Percentiles rank a stretch among this genome's conserved stretches.
These are phyloP conservation scores for Chloroclysta siterata DNA, from an alignment of 2,888 invertebrate genomes.

Conservation along the genomic window DNA sequence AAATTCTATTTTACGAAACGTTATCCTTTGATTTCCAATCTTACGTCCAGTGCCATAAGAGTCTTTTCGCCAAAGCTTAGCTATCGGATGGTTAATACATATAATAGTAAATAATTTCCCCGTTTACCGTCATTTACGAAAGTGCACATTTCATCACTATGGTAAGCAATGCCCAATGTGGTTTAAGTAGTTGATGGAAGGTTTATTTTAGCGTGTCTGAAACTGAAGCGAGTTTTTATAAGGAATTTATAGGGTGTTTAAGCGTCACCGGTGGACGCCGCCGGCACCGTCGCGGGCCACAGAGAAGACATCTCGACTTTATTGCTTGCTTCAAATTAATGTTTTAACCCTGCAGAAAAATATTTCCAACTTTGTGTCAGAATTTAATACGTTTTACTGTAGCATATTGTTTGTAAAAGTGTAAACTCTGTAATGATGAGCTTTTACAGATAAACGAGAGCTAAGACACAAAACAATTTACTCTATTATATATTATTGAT, in stretches of 20 bases:
- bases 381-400: conserved; percentile 77
- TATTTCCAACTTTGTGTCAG: conserved; percentile 77
- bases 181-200: conserved; percentile 58
- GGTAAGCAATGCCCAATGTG: conserved; percentile 48
- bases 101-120: conserved; percentile 80
- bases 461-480: no score
- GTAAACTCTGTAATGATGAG: background rate
- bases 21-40: conserved; percentile 52
- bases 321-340: conserved; percentile 83
- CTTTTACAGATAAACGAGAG: no score
- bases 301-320: conserved; percentile 78
- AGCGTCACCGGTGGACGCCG: conserved; percentile 57
- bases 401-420: conserved; percentile 16
- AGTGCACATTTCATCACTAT: conserved; percentile 64
- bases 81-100: conserved; percentile 67
- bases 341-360: conserved; percentile 73
- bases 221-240: conserved; percentile 67
- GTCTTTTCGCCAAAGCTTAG: conserved; percentile 55
- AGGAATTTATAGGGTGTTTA: conserved; percentile 77
- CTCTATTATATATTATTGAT: no score
- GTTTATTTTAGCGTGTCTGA: conserved; percentile 62
- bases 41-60: conserved; percentile 58
- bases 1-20: conserved; percentile 67
- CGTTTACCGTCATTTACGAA: conserved; percentile 70
- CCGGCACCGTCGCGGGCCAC: conserved; percentile 47